Evolutionary conservation across 2,113 vertebrate species (phyloP), one percentile per base, ranked within the genome.

Genomic region (Spheniscus mendiculus): DNA sequence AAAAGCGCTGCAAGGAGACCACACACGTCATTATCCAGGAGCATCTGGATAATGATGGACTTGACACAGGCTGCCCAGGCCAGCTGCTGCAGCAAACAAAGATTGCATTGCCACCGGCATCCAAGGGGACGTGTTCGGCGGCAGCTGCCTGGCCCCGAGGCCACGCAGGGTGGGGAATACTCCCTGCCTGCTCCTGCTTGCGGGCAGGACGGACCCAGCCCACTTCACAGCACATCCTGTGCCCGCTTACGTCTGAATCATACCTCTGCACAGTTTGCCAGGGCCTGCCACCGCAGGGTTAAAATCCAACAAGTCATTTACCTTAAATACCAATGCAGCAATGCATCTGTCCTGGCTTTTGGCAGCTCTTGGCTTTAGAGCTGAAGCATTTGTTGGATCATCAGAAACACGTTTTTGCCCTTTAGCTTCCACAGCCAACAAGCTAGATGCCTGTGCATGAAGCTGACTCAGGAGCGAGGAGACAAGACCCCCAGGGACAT

Each of bases 391-490:
- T 76, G 72, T 38, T 63, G 73, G 83, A 53, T 71, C 80, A 76
- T 65, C 84, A 49, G 44, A 29, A 91, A 83, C 2, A 10, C 1
- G 9, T 27, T 61, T 73, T 7, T 74, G 83, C 91, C 81, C 84
- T 96, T 89, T 6, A 30, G 70, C 67, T 83, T 16, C 83, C 56
- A 4, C 1, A 12, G 74, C 70, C 80, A 13, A 21, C 5, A 5
- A 22, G 59, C 4, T 0, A 91, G 53, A 19, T 0, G 6, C 42
- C 59, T 3, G 0, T 0, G 1, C 0, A 0, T 5, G 32, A 22
- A 12, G 74, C 61, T 25, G 40, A 6, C 34, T 32, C 78, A 56
- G n/a, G 29, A 56, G 50, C 0, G 0, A 62, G 78, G 70, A 70
- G 70, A 70, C 4, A 15, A 45, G 22, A 38, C n/a, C 49, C 40